Base-by-base conservation (phyloP, 2,888 invertebrate species). In the Patella caerulea region DNA sequence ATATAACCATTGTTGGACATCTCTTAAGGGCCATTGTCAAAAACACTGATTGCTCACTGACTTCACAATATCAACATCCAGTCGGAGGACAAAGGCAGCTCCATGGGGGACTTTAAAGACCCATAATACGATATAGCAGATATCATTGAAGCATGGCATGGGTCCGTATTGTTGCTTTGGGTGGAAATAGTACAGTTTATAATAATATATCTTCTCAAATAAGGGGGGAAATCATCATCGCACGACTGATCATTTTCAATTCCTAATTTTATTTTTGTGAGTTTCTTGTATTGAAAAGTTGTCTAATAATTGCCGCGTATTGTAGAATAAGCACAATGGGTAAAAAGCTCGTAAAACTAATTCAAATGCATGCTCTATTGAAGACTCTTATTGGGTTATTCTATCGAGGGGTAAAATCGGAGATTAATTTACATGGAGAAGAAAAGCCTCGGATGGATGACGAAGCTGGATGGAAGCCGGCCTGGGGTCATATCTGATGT, bases 21-120 rank as follows among this genome's bases (percentile, higher is more conserved):
- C 53, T 55, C 71, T 70, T 73, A n/a, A 24, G 71, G 71, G 73
- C 71, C 24, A 77, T 77, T 77, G 77, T 77, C 77, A 73, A 55
- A 34, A 74, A 74, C 77, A 73, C 73, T 56, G 59, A 73, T 55
- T 65, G 24, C 65, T 65, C 65, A 19, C 65, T 65, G 65, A 24
- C 19, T 24, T 19, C 19, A 65, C 65, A 19, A 14, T 15, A 65
- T 65, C 65, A 65, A 65, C 65, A 65, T 24, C 19, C 65, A 65
- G 65, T 65, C 19, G 65, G 45, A 14, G 24, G 24, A 65, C 65
- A 65, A 65, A 24, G 24, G 24, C 65, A 65, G 65, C 65, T 65
- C 65, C 65, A 19, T 14, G 65, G 65, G 45, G 65, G 24, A 24
- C 65, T 65, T 65, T 24, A 65, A 65, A 65, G 65, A 45, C 45